phyloP scores from a whole-genome alignment of 2,888 invertebrate genomes.

The Stenichneumon culpator region DNA sequence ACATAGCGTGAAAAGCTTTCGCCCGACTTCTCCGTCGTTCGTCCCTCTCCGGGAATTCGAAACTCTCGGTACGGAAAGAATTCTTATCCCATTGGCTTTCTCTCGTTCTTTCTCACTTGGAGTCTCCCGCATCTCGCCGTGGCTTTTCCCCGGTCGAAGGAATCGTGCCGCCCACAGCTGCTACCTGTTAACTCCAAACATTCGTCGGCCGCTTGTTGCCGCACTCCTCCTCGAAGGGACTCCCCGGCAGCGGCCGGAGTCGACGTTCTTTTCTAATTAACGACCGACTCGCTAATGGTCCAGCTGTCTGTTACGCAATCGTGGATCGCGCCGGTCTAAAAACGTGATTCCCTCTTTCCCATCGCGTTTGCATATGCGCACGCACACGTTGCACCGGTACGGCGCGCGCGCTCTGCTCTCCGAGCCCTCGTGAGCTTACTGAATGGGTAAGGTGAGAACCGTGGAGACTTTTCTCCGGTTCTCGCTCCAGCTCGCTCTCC shows the following conservation, averaged over 20 bases:
- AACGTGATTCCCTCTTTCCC: conserved; percentile 44
- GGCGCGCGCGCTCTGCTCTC: background rate
- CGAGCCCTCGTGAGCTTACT: conserved; percentile 19
- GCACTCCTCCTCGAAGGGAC: conserved; percentile 28
- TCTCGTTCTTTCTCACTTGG: conserved; percentile 22
- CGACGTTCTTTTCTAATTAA: conserved; percentile 67
- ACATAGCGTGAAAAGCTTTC: conserved; percentile 10
- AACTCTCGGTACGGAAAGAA: conserved; percentile 21
- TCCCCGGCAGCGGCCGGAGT: conserved; percentile 40
- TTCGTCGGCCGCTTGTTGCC: conserved; percentile 35
- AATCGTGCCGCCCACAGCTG: conserved; percentile 56
- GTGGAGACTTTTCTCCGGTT: conserved; percentile 45
- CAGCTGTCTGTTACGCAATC: conserved; percentile 54
- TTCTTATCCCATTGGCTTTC: conserved; percentile 24
- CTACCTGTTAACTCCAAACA: conserved; percentile 67
- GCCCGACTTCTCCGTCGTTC: background rate
- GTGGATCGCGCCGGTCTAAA: conserved; percentile 35
- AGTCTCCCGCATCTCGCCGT: conserved; percentile 16
- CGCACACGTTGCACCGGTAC: conserved; percentile 9
- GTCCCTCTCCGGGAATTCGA: conserved; percentile 31
- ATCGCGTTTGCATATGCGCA: conserved; percentile 18
- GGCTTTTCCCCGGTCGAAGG: conserved; percentile 42
- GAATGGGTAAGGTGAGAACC: conserved; percentile 61
- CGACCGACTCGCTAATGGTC: conserved; percentile 54
- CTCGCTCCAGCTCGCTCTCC: conserved; percentile 6